Evolutionary conservation across 2,113 vertebrate species (phyloP).

Genomic region (Tiliqua scincoides): DNA sequence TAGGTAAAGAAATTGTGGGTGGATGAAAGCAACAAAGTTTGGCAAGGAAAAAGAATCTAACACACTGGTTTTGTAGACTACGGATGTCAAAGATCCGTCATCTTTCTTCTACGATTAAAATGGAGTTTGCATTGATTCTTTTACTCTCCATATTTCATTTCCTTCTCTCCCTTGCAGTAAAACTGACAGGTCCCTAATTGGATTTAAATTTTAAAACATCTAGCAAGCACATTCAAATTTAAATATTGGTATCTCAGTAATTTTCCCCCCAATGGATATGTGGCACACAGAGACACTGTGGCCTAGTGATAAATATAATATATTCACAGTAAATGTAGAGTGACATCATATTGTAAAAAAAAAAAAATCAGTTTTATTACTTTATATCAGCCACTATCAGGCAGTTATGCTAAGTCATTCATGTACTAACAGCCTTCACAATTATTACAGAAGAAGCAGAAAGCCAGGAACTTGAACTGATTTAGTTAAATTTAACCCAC

Average conservation of each 20-base stretch:
- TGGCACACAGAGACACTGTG: neutral
- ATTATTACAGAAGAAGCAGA: constrained; percentile 51
- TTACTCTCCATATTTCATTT: neutral
- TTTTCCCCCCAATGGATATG: neutral
- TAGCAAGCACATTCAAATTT: constrained; percentile 26
- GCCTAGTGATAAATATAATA: constrained; percentile 34
- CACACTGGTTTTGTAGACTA: neutral
- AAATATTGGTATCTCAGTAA: constrained; percentile 14
- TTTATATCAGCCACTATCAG: constrained; percentile 37
- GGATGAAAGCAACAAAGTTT: neutral
- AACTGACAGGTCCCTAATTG: neutral
- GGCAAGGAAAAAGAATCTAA: neutral
- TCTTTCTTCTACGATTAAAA: constrained; percentile 21
- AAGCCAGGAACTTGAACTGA: constrained; percentile 29
- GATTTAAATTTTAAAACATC: constrained; percentile 32
- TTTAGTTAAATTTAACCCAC: constrained; percentile 35
- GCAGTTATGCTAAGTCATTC: constrained; percentile 50
- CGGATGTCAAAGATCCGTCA: neutral
- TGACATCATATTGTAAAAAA: constrained; percentile 52
- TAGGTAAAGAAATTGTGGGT: neutral
- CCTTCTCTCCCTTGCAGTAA: neutral
- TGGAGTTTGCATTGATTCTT: neutral
- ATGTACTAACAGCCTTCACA: constrained; percentile 55
- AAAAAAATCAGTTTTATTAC: constrained; percentile 63
- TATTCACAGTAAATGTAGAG: constrained; percentile 46